Evolutionary conservation across 2,888 invertebrate species (phyloP).

Genomic region (Cantharis lateralis): DNA sequence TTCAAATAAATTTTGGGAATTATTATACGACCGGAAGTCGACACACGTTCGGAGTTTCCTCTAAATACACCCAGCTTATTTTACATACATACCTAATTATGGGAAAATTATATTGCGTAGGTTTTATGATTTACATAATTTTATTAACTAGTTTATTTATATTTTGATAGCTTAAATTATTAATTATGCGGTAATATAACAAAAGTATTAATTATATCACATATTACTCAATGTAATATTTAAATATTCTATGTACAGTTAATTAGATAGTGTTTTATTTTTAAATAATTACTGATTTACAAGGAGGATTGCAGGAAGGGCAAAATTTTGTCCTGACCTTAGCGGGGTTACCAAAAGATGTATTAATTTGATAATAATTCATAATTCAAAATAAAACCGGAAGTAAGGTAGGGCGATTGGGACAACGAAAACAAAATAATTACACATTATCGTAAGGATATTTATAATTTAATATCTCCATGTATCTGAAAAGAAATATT

Average conservation of each 20-base stretch:
- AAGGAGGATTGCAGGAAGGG: not conserved
- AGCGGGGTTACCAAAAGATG: not conserved
- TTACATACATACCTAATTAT: not conserved
- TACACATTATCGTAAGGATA: not conserved
- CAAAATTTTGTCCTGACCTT: not conserved
- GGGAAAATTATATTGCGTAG: not conserved
- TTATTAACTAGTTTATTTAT: not conserved
- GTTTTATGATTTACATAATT: not conserved
- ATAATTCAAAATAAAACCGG: not conserved
- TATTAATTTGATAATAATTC: not conserved
- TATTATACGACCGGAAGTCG: not conserved
- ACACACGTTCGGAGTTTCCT: not conserved
- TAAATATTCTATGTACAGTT: too few relatives aligned
- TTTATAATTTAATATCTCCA: not conserved
- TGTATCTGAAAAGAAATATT: not conserved
- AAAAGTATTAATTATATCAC: too few relatives aligned
- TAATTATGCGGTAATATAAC: too few relatives aligned
- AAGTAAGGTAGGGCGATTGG: not conserved
- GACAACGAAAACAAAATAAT: not conserved
- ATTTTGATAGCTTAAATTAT: not conserved
- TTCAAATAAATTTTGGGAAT: not conserved
- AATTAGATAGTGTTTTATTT: not conserved
- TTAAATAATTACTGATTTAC: not conserved
- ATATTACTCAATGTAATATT: too few relatives aligned
- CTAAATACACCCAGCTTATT: not conserved